Evolutionary conservation across 2,888 invertebrate species (phyloP), one percentile per base, ranked within the genome.

Genomic region (Trissoscelio sp.): DNA sequence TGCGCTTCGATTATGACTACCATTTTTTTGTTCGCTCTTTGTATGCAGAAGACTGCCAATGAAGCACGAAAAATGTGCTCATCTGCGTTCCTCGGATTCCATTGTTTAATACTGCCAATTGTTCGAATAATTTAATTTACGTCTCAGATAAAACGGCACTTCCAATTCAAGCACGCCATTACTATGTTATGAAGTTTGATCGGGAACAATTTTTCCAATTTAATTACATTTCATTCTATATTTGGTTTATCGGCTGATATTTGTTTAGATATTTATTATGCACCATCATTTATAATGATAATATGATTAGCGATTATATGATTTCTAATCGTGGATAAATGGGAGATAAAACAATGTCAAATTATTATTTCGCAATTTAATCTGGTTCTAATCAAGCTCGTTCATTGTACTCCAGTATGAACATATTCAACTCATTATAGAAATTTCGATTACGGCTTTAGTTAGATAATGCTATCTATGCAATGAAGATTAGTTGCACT

Each of bases 11-110:
- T 64, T 78, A 51, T 72, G 51, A 57, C 39, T 79, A 22, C 55
- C 16, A 53, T 62, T 79, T 74, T n/a, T 79, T 79, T 55, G 37
- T 24, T 70, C 70, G 11, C 31, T 34, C 57, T 70, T 58, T 70
- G 48, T 48, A 24, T 48, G 58, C 37, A 31, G 28, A 55, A 55
- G 11, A 42, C 31, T 31, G 12, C 42, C 42, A 42, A 22, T 44
- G 14, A 48, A 69, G 67, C 16, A 55, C 12, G 39, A 69, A 53
- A 67, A 66, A 51, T 20, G 9, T 34, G 34, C 66, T 34, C 51
- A 51, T 51, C 51, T 37, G 22, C 66, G 37, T 37, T 51, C 14
- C 24, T 18, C 14, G 18, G 31, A 51, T 66, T 66, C 39, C 51
- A n/a, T 37, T 51, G 51, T 66, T 51, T 66, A 46, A 66, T 48